Evolutionary conservation across 2,888 invertebrate genomes (phyloP), one percentile per base, ranked within the genome.

Genomic region (Physocephala rufipes): DNA sequence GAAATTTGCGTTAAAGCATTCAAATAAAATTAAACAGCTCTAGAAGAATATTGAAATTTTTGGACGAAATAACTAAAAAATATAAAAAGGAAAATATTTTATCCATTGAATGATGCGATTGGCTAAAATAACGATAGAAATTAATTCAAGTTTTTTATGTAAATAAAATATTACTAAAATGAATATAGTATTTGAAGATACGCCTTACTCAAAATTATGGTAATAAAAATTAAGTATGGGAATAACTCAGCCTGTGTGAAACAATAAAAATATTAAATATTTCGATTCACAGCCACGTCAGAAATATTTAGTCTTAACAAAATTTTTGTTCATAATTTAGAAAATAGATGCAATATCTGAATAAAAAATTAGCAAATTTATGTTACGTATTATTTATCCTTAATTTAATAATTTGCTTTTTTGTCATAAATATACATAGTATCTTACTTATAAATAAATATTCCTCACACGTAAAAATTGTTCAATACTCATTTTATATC

Each of bases 321-420:
- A 53, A 53, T 53, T 26, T 24, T 2, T 55, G 55, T 13, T n/a
- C n/a, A 62, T 16, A 36, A 67, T 24, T 36, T 9, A 58, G 67
- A 45, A 36, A 36, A 24, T 24, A 67, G 12, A 65, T 12, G n/a
- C 21, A 55, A 55, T 55, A 36, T 16, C 30, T 61, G 61, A 19
- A 13, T 36, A 55, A 55, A 55, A 16, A 62, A 36, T 1, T 62
- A 19, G 19, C 28, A 26, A 62, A 62, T 30, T 62, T 24, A 28
- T 36, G 36, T 36, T 36, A 36, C 9, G 36, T 36, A 36, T 7
- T 36, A 36, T 36, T 36, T 36, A 36, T 36, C 36, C 36, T 36
- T 36, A 36, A 36, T 36, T 36, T 36, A 36, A 36, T 36, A 36
- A 36, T 36, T 36, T 36, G 9, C 36, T 36, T 36, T 36, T 9